Base-by-base conservation (phyloP, 2,113 vertebrate genomes). In the Mobula birostris region DNA sequence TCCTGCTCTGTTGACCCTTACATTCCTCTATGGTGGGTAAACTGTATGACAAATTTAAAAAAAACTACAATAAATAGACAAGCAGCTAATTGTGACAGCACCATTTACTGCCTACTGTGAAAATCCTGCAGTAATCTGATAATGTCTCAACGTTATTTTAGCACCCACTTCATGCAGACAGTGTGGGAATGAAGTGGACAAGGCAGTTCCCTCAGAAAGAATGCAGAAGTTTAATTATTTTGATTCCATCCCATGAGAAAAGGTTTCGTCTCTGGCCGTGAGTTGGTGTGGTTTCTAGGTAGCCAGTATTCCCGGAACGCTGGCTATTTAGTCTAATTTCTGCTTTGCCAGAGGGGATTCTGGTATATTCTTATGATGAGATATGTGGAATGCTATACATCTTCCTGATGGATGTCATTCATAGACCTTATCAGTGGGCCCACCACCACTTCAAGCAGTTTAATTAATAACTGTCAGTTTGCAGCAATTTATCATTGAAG, bases 161-260 rank as follows among this genome's bases (percentile, higher is more conserved):
- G 95, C 90, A 95, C 93, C 63, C 70, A 95, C 95, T 95, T 90
- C 29, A 66, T 21, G 63, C 17, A 66, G 85, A 90, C 85, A 68
- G 85, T 95, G 95, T 96, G 96, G 96, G 97, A 97, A 97, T 94
- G 95, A 94, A 95, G 95, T 82, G 76, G 93, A 94, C 95, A 95
- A 94, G 96, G 94, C 83, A 83, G 94, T 96, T 96, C 61, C 95
- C 94, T 95, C 96, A 87, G 94, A 95, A 97, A 96, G 98, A 98
- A 98, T 98, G 97, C 94, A 80, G 96, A 94, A 96, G 96, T 97
- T 98, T 98, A 98, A 98, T 98, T 98, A 98, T 96, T 61, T 0
- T 72, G 92, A 96, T 94, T 94, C 94, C 95, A 91, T 96, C 0
- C 95, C 95, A 94, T 66, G 95, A 96, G 97, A 96, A 96, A 95